Conservation (phyloP, 2,888 invertebrate species). For the Agrochola circellaris region DNA sequence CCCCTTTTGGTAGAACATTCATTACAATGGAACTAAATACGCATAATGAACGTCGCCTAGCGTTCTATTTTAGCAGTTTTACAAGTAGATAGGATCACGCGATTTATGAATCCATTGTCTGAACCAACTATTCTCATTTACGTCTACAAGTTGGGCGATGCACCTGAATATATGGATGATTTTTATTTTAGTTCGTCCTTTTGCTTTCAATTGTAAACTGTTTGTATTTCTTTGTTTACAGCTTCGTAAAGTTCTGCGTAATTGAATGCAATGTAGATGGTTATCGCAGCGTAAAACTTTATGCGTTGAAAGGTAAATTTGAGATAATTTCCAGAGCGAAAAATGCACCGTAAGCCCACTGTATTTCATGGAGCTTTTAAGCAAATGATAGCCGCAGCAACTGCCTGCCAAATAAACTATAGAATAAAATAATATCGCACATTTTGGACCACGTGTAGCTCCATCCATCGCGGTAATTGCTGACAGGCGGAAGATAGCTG, state of each 20-base stretch:
- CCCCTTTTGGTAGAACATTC: conserved; percentile 79
- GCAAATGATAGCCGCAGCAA: conserved; percentile 53
- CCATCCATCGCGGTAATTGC: conserved; percentile 87
- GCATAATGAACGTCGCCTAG: conserved; percentile 81
- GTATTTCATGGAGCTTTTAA: conserved; percentile 51
- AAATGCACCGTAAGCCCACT: conserved; percentile 14
- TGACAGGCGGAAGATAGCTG: conserved; percentile 88
- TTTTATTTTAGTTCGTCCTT: conserved; percentile 68
- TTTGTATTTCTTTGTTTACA: conserved; percentile 57
- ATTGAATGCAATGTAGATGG: conserved; percentile 58
- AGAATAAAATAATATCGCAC: conserved; percentile 78
- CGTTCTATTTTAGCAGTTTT: conserved; percentile 83
- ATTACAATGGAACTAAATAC: conserved; percentile 84
- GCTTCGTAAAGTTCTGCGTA: conserved; percentile 48
- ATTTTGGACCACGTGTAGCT: conserved; percentile 82
- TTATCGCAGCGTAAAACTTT: conserved; percentile 47
- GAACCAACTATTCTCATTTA: conserved; percentile 83
- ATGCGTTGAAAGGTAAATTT: conserved; percentile 34
- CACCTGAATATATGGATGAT: conserved; percentile 72
- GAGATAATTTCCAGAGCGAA: background rate
- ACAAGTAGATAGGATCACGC: conserved; percentile 81
- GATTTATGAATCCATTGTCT: conserved; percentile 87
- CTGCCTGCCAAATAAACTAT: conserved; percentile 67
- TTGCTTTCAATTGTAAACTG: conserved; percentile 60
- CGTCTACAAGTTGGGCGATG: conserved; percentile 74